Conservation (phyloP, 2,113 vertebrate species). For the Brienomyrus brachyistius region DNA sequence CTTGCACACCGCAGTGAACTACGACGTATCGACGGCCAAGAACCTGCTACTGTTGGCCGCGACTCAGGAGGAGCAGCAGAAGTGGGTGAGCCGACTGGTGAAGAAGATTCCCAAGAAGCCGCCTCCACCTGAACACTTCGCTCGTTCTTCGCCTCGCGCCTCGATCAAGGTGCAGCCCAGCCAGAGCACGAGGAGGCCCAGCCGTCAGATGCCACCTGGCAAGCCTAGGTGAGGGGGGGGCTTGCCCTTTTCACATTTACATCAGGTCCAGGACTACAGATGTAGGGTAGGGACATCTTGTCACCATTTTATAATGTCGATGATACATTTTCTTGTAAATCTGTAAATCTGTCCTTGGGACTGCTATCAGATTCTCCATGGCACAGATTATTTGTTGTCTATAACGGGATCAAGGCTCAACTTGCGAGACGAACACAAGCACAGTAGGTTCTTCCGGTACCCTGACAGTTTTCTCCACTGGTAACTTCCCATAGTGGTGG, state of each 20-base stretch:
- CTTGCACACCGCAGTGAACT: slow-evolving; percentile 71
- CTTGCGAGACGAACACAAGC: background rate
- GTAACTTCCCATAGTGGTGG: slow-evolving; percentile 42
- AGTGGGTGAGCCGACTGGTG: slow-evolving; percentile 92
- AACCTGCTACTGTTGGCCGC: slow-evolving; percentile 87
- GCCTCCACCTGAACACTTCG: slow-evolving; percentile 78
- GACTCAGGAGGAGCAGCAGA: slow-evolving; percentile 95
- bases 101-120: slow-evolving; percentile 99
- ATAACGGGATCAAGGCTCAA: background rate
- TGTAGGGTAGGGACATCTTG: background rate
- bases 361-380: background rate
- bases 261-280: background rate
- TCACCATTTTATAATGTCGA: background rate
- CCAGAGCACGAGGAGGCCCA: slow-evolving; percentile 86
- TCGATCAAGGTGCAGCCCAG: slow-evolving; percentile 91
- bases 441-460: background rate
- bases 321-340: background rate
- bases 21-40: slow-evolving; percentile 93
- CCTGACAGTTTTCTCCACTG: slow-evolving; percentile 30
- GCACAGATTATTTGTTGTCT: background rate
- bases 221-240: slow-evolving; percentile 80
- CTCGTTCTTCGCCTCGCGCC: slow-evolving; percentile 86
- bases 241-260: background rate
- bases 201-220: slow-evolving; percentile 84
- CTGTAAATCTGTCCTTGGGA: background rate